Evolutionary conservation across 2,888 invertebrate species (phyloP).

Genomic region (Phyllotreta striolata): DNA sequence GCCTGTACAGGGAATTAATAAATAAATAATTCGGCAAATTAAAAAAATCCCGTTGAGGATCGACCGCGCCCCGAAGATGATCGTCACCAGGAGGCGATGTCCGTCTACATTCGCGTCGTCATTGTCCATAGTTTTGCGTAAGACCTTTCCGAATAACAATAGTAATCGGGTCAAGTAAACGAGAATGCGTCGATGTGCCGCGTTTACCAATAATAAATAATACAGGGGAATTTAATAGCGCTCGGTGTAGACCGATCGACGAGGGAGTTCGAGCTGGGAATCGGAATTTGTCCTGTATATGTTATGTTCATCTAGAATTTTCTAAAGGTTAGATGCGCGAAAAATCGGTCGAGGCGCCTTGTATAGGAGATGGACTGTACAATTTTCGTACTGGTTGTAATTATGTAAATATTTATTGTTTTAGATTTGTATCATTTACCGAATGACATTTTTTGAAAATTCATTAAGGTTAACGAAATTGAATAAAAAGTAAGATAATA

Average conservation of each 20-base stretch:
- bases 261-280: not conserved
- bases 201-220: constrained; percentile 46
- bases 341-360: too few species aligned
- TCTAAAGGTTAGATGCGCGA: too few species aligned
- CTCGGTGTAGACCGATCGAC: constrained; percentile 8
- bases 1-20: too few species aligned
- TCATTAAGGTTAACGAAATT: too few species aligned
- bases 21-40: too few species aligned
- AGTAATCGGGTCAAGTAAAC: constrained; percentile 54
- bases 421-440: too few species aligned
- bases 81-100: not conserved
- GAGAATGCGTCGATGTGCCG: constrained; percentile 45
- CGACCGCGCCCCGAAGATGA: constrained; percentile 16
- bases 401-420: too few species aligned
- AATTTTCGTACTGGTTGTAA: too few species aligned
- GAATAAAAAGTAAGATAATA: too few species aligned
- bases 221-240: not conserved
- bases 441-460: too few species aligned
- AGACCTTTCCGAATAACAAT: constrained; percentile 50
- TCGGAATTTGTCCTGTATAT: not conserved
- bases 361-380: too few species aligned
- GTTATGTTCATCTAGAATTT: too few species aligned
- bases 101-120: constrained; percentile 12
- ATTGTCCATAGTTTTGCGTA: constrained; percentile 49
- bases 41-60: constrained; percentile 1